Evolutionary conservation across 2,797 vertebrate species (phyloP), one percentile per base, ranked within the genome.

Genomic region (Limosa lapponica): DNA sequence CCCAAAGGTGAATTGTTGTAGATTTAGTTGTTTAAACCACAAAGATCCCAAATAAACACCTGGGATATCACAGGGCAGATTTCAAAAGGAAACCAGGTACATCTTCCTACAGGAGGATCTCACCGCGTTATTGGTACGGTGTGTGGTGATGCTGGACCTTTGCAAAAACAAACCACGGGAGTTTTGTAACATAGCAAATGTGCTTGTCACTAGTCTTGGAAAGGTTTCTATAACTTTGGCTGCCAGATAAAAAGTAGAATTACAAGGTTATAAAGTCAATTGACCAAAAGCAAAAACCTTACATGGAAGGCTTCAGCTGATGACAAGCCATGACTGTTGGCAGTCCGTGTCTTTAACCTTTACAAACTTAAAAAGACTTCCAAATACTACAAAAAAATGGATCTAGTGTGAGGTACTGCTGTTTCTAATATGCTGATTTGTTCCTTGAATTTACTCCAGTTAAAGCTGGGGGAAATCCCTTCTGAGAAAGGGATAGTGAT

Each of bases 121-220:
- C 11, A 46, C 16, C 1, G 3, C 11, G 3, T 61, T 28, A 25
- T 9, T 34, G 24, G 30, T 51, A 13, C 28, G 17, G 32, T 2
- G 25, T 14, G 24, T 70, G 65, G 18, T 73, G 41, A 23, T 30
- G 23, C 12, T 32, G 23, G 32, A 37, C 10, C 13, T 78, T 58
- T 2, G 0, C 23, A 81, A 67, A 90, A 84, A 25, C 24, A 39
- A 62, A 12, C 71, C 13, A 58, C 0, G 0, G 23, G 57, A 66
- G 12, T 36, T 90, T 62, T 52, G 24, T 65, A 59, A 82, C 8
- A 8, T 28, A 65, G 27, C 13, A 72, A 78, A 39, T 12, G 5
- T 39, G 34, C 10, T 75, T 88, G 61, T 59, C 36, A 12, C 20
- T 79, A 22, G 15, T 69, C 41, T 70, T 70, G 24, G 58, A 30